Evolutionary conservation across 2,797 vertebrate genomes (phyloP), one percentile per base, ranked within the genome.

Genomic region (Aeoliscus strigatus): DNA sequence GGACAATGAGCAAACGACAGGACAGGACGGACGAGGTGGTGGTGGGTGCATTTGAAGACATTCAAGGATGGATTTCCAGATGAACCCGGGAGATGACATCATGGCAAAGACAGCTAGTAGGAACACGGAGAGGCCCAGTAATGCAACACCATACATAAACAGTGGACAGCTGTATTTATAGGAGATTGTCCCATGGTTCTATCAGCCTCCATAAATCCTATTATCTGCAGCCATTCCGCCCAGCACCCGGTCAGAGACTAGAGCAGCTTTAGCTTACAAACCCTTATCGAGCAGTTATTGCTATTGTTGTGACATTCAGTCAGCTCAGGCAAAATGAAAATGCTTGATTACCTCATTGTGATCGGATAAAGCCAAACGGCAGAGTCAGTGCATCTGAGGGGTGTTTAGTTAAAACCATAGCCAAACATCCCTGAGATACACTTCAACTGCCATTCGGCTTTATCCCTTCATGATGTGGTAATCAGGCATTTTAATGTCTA

Each of bases 141-240:
- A 86, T 47, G 77, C 73, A 84, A 83, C 80, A 75, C 84, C 79
- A 59, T 60, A 77, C 81, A 82, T 85, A 88, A 88, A 89, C 82
- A 87, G 28, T 40, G 51, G 71, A 81, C 86, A 87, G 84, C 82
- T 87, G 86, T 87, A 88, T 89, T 87, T 87, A 84, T 80, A 71
- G 76, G 73, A 83, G 77, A 75, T 75, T 71, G 71, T 79, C 75
- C 79, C 73, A 73, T 77, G 66, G 51, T 60, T 71, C 64, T 81
- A 77, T 80, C 73, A 70, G 72, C 73, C 61, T 74, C 59, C 70
- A 82, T 75, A 71, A 83, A 82, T 84, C 66, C 77, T 77, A 86
- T 88, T 84, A 86, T 86, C 79, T 74, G 73, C 42, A 74, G 69
- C 60, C 40, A 44, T 62, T 66, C 67, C 33, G 55, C 65, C 51